A percentile compares a stretch with the other conserved stretches of the same genome.
These are phyloP conservation scores for Pomacea canaliculata DNA, from an alignment of 2,888 invertebrate genomes.

Conservation along the genomic window DNA sequence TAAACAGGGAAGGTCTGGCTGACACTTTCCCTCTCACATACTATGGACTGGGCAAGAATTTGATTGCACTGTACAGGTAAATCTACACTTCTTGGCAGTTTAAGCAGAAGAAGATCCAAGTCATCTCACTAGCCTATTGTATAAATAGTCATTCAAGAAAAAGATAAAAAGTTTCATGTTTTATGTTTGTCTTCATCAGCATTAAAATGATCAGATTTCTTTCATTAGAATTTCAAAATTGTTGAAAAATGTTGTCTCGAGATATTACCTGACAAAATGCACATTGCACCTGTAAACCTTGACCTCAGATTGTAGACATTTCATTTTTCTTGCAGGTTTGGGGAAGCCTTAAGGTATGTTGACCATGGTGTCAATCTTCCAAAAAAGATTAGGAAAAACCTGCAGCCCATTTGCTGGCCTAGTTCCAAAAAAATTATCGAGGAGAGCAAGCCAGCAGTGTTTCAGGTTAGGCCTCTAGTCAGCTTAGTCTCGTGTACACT, in stretches of 20 bases:
- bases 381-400: conserved; percentile 30
- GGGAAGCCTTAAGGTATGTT: conserved; percentile 35
- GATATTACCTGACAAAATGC: not conserved
- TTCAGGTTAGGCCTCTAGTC: conserved; percentile 33
- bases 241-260: no score
- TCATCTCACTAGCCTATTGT: no score
- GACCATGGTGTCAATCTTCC: conserved; percentile 30
- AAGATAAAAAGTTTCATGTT: no score
- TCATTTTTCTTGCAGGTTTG: conserved; percentile 30
- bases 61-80: conserved; percentile 49
- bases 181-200: no score
- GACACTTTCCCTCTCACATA: conserved; percentile 45
- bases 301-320: not conserved
- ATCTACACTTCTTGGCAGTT: not conserved
- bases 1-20: conserved; percentile 36
- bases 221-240: no score
- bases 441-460: conserved; percentile 39
- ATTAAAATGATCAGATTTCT: no score
- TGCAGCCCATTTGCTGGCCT: conserved; percentile 41
- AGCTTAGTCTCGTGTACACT: no score
- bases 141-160: no score
- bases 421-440: conserved; percentile 42
- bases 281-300: not conserved
- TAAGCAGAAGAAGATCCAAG: no score
- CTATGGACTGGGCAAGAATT: conserved; percentile 49